phyloP scores from a whole-genome alignment of 2,888 invertebrate genomes.

The Metellina segmentata region DNA sequence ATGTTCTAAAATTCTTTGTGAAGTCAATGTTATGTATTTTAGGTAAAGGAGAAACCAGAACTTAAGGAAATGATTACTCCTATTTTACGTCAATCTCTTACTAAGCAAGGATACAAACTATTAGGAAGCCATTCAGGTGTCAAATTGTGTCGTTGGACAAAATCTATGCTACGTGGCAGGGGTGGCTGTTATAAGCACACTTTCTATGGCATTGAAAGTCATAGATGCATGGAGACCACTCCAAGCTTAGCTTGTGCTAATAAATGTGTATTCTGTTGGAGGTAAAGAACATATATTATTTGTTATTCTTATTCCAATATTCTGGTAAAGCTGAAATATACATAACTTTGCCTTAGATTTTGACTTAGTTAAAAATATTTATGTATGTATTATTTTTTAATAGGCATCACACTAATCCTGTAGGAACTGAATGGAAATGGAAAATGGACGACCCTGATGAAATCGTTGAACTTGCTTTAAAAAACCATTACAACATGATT shows the following conservation, averaged over 20 bases:
- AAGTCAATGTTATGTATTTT: not conserved
- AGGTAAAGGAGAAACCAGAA: constrained; percentile 73
- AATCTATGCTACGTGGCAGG: constrained; percentile 83
- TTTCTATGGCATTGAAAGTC: constrained; percentile 85
- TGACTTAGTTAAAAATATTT: not conserved
- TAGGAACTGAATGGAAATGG: constrained; percentile 85
- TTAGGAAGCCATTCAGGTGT: constrained; percentile 84
- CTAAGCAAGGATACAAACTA: constrained; percentile 84
- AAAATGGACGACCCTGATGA: constrained; percentile 83
- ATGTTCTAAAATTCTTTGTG: not conserved
- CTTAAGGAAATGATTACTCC: constrained; percentile 84
- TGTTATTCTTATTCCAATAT: not conserved
- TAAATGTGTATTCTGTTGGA: constrained; percentile 85
- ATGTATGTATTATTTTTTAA: not conserved
- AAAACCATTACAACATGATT: constrained; percentile 83
- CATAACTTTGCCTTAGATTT: not conserved
- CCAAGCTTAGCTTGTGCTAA: constrained; percentile 85
- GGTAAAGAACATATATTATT: constrained; percentile 79
- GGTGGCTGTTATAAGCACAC: constrained; percentile 85
- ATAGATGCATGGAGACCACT: constrained; percentile 85
- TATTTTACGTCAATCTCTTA: constrained; percentile 82
- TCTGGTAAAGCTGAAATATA: not conserved
- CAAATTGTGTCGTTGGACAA: constrained; percentile 85
- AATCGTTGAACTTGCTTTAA: constrained; percentile 83
- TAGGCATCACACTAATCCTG: constrained; percentile 82